Evolutionary conservation across 2,888 invertebrate species (phyloP), one percentile per base, ranked within the genome.

Genomic region (Beris morrisii): DNA sequence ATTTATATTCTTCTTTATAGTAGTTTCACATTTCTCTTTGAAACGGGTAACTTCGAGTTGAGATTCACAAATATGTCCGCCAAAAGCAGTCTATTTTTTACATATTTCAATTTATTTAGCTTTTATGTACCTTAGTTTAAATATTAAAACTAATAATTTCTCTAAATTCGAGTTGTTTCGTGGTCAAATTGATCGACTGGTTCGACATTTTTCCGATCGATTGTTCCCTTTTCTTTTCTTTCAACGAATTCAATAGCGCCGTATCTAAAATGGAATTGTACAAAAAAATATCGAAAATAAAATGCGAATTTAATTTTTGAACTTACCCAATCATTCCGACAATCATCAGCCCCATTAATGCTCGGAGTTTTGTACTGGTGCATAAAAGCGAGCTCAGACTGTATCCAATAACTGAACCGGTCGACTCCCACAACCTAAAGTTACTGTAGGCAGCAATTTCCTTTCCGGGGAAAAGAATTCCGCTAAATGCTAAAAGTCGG

Each of bases 371-470:
- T 0, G 86, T 83, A 59, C 85, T 81, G 0, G 91, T 90, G 74
- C 92, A 91, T 5, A 93, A 79, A 74, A 88, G 88, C 3, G 91
- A 88, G 53, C 91, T 93, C 66, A 90, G 87, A 0, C 88, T 86
- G 74, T 94, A 95, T 1, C 93, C 89, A 65, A 94, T 85, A 12
- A 94, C 93, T 67, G 95, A 94, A 59, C 95, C 96, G 0, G 92
- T 86, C 0, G 94, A 89, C 79, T 95, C 95, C 95, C 95, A 96
- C 57, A 96, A 81, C 7, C 95, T 85, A 80, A 95, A 95, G 82
- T 95, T 95, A 71, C 95, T 93, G 79, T 93, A 96, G 0, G 94
- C 92, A 0, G 95, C 93, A 75, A 95, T 95, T 74, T 94, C 89
- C 73, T 90, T 86, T 13, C 90, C 88, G 0, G 91, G 91, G 75